These are phyloP conservation scores for Proteles cristata DNA, from an alignment of 2,113 vertebrate species.

Conservation along the genomic window DNA sequence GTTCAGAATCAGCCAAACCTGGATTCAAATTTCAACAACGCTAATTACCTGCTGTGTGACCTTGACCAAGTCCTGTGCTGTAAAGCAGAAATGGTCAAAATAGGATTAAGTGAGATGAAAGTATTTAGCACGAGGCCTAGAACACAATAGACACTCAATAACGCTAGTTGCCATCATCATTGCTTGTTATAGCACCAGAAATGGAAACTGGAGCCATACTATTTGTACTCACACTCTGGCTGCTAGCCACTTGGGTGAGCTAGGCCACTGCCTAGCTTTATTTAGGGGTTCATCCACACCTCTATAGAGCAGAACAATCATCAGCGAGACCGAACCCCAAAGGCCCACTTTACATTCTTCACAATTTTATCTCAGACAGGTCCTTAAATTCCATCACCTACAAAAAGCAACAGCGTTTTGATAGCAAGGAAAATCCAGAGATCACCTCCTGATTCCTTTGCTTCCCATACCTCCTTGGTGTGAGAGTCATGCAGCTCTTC, in stretches of 20 bases:
- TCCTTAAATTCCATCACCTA: neutral
- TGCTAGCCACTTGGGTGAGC: neutral
- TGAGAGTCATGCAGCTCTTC: slow-evolving; percentile 5
- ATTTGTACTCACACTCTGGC: neutral
- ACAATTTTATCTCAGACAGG: neutral
- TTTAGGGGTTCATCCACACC: neutral
- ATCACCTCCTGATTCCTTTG: neutral
- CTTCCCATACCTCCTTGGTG: neutral
- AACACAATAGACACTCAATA: neutral
- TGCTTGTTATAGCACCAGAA: neutral
- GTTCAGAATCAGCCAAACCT: neutral
- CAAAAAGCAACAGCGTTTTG: neutral
- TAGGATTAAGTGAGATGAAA: neutral
- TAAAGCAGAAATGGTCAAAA: neutral
- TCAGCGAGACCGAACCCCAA: neutral
- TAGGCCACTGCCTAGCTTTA: neutral
- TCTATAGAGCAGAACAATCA: neutral
- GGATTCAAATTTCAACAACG: neutral
- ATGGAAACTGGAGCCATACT: neutral
- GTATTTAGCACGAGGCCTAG: neutral
- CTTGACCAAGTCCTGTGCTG: neutral
- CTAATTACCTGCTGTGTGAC: neutral
- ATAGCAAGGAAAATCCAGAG: neutral
- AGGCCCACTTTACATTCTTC: neutral
- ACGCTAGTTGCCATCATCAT: neutral